Evolutionary conservation across 92 coral and sea anemone genomes (phyloP).

Genomic region (Virgularia gustaviana): DNA sequence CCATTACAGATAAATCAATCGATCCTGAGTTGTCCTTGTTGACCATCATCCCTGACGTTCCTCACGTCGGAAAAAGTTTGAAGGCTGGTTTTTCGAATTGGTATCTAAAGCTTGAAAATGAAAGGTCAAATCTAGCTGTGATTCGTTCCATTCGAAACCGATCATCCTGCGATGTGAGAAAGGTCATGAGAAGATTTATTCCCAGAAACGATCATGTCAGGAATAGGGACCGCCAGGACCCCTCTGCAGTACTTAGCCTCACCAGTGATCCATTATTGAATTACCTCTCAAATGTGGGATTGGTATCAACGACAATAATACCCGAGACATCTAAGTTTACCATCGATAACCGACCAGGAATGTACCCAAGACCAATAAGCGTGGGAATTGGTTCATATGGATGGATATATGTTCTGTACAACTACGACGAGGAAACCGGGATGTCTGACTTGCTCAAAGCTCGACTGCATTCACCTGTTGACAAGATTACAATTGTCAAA

Average conservation of each 20-base stretch:
- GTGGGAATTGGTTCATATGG: constrained; percentile 20
- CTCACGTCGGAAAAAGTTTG: constrained; percentile 50
- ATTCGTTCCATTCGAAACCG: constrained; percentile 42
- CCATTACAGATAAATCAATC: constrained; percentile 7
- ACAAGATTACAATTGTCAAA: neutral
- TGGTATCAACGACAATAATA: constrained; percentile 41
- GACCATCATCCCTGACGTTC: constrained; percentile 36
- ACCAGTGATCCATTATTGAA: constrained; percentile 20
- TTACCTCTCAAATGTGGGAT: constrained; percentile 35
- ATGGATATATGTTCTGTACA: neutral
- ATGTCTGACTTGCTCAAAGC: constrained; percentile 3
- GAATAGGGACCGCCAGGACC: constrained; percentile 48
- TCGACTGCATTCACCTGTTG: constrained; percentile 3
- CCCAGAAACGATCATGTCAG: constrained; percentile 47
- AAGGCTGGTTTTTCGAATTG: constrained; percentile 52
- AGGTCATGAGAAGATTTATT: constrained; percentile 17
- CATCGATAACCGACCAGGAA: neutral
- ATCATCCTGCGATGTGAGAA: neutral
- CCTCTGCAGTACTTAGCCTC: constrained; percentile 37
- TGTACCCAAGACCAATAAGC: constrained; percentile 23
- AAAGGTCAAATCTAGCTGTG: constrained; percentile 43
- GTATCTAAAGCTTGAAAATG: constrained; percentile 37
- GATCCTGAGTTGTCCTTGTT: constrained; percentile 38
- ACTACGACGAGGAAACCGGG: neutral
- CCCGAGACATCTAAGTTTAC: constrained; percentile 48